These are phyloP conservation scores for Sparidentex hasta DNA, from an alignment of 2,797 vertebrate species.

Conservation along the genomic window DNA sequence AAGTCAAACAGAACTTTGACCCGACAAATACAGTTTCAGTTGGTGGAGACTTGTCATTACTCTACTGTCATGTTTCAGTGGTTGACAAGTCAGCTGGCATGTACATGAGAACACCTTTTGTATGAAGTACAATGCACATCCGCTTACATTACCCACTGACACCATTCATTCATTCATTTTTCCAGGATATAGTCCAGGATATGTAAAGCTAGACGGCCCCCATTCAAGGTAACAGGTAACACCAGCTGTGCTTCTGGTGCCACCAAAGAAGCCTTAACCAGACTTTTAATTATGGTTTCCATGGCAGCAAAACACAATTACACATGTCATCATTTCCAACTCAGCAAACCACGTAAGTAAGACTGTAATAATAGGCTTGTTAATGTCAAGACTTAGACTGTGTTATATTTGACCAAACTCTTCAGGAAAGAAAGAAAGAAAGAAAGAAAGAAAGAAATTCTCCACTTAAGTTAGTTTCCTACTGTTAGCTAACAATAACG, in stretches of 20 bases:
- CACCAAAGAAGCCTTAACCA: background rate
- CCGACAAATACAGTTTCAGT: conserved; percentile 35
- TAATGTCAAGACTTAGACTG: too few relatives aligned
- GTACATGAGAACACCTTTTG: background rate
- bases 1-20: conserved; percentile 63
- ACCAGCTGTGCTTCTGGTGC: background rate
- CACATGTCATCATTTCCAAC: background rate
- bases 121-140: background rate
- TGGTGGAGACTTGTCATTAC: background rate
- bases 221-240: conserved; percentile 5
- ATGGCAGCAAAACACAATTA: conserved; percentile 34
- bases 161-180: background rate
- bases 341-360: background rate
- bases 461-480: background rate
- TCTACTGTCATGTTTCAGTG: background rate
- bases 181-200: conserved; percentile 47
- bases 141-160: background rate
- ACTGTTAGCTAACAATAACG: background rate
- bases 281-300: background rate
- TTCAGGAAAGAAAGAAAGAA: too few relatives aligned
- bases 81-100: background rate
- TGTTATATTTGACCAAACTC: background rate
- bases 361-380: background rate
- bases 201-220: conserved; percentile 9
- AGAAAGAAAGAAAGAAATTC: too few relatives aligned